A percentile compares a stretch with the other conserved stretches of the same genome.
Conservation (phyloP, 2,888 invertebrate species). For the Abrostola triplasia region DNA sequence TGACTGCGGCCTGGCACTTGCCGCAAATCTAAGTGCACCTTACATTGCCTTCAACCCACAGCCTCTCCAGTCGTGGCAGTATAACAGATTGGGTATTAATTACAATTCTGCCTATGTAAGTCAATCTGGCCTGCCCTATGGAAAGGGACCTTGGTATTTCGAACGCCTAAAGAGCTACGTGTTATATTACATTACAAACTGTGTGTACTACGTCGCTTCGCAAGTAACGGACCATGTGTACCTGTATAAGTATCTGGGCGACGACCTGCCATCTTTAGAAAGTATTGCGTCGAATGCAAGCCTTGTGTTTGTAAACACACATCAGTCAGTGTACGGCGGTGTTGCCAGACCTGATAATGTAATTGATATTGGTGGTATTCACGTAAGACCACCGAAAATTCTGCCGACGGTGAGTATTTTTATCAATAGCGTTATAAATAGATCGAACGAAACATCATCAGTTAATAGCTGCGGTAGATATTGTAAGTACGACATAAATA, state of each 20-base stretch:
- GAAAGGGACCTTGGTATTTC: constrained; percentile 82
- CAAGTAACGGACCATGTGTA: constrained; percentile 82
- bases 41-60: constrained; percentile 89
- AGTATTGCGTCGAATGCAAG: constrained; percentile 88
- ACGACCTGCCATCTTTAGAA: constrained; percentile 86
- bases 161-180: constrained; percentile 80
- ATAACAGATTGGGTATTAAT: constrained; percentile 82
- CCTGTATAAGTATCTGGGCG: constrained; percentile 84
- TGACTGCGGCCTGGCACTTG: constrained; percentile 92
- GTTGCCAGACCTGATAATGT: constrained; percentile 88
- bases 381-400: constrained; percentile 83
- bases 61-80: constrained; percentile 87
- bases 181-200: constrained; percentile 79
- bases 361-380: constrained; percentile 91
- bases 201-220: constrained; percentile 83
- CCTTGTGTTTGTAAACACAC: constrained; percentile 90
- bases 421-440: constrained; percentile 20
- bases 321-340: constrained; percentile 89
- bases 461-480: constrained; percentile 12
- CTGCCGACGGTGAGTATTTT: constrained; percentile 83
- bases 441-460: not conserved
- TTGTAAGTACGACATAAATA: constrained; percentile 21
- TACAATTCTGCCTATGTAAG: constrained; percentile 87
- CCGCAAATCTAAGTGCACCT: constrained; percentile 90
- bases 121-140: constrained; percentile 78